Percentiles rank a stretch among this genome's conserved stretches.
phyloP scores from a whole-genome alignment of 2,888 invertebrate genomes.

The Lamproptera curius region DNA sequence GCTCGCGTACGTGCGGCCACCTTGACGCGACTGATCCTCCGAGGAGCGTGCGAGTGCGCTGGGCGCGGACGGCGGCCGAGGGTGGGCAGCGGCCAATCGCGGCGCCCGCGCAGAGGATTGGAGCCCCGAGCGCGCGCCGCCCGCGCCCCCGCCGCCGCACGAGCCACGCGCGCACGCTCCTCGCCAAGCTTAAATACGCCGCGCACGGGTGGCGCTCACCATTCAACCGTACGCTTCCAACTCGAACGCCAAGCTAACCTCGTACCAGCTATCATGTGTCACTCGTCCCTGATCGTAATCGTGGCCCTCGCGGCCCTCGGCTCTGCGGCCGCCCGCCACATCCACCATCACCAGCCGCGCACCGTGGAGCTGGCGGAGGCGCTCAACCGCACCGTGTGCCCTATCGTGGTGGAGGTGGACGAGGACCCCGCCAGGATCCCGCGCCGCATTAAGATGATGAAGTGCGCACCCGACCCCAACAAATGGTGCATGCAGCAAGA shows the following conservation, averaged over 20 bases:
- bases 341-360: conserved; percentile 26
- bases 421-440: conserved; percentile 51
- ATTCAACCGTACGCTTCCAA: conserved; percentile 43
- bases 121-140: conserved; percentile 23
- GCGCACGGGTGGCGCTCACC: conserved; percentile 29
- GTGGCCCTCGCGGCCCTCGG: conserved; percentile 28
- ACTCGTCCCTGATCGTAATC: conserved; percentile 29
- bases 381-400: conserved; percentile 58
- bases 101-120: conserved; percentile 6
- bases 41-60: neutral
- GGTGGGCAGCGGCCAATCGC: neutral
- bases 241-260: conserved; percentile 32
- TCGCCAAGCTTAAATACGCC: conserved; percentile 1
- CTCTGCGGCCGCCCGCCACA: conserved; percentile 12
- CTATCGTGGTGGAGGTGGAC: conserved; percentile 50
- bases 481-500: conserved; percentile 45
- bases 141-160: conserved; percentile 19
- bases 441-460: conserved; percentile 57
- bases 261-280: conserved; percentile 32
- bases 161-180: too few species aligned
- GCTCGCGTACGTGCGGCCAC: too few species aligned
- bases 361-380: conserved; percentile 45
- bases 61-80: neutral
- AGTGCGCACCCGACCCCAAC: conserved; percentile 50
- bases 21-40: neutral